Evolutionary conservation across 2,888 invertebrate genomes (phyloP).

Genomic region (Odontocolon sp.): DNA sequence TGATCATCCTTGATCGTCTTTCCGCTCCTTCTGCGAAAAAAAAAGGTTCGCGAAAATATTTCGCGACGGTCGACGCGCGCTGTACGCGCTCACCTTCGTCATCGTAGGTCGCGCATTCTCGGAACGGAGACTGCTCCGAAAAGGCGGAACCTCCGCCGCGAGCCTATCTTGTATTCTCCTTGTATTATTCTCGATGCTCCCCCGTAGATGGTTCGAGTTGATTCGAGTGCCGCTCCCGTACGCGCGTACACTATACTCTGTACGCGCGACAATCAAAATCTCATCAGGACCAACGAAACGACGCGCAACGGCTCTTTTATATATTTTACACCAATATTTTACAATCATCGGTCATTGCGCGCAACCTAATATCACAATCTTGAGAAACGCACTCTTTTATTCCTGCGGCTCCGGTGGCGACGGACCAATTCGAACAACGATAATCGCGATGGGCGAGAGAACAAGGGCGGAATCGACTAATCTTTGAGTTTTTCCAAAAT

Average conservation of each 20-base stretch:
- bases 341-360: too few relatives aligned
- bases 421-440: background rate
- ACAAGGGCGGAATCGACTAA: conserved; percentile 27
- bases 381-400: too few relatives aligned
- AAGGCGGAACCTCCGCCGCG: background rate
- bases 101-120: conserved; percentile 45
- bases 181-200: background rate
- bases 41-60: background rate
- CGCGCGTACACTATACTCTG: too few relatives aligned
- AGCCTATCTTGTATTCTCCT: background rate
- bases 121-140: conserved; percentile 17
- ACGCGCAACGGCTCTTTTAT: too few relatives aligned
- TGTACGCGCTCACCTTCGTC: conserved; percentile 43
- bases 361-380: too few relatives aligned
- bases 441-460: background rate
- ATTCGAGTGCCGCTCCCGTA: too few relatives aligned
- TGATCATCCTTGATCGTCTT: conserved; percentile 64
- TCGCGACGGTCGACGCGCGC: too few relatives aligned
- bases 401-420: too few relatives aligned
- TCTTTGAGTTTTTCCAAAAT: conserved; percentile 48
- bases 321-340: too few relatives aligned
- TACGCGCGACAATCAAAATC: too few relatives aligned
- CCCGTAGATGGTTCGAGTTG: background rate
- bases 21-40: conserved; percentile 55
- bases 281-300: too few relatives aligned